Evolutionary conservation across 2,797 vertebrate genomes (phyloP), one percentile per base, ranked within the genome.

Genomic region (Choloepus didactylus): DNA sequence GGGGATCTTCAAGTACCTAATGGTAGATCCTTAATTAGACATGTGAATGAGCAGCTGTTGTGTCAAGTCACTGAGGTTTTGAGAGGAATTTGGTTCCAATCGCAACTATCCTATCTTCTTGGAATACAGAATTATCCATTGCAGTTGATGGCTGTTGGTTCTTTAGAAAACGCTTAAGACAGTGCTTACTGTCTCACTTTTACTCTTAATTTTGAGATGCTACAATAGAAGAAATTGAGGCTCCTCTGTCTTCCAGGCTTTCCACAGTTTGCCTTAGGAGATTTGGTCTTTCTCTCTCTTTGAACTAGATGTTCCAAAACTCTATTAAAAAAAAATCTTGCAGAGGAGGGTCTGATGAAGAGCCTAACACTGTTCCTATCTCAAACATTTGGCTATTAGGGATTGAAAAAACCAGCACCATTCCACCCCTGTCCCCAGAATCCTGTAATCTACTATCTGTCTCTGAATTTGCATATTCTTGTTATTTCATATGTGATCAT

Each of bases 181-280:
- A 62, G 12, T 49, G 19, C 82, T 86, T 60, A 86, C 6, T 87
- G 16, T 64, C 25, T 91, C 18, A 72, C 44, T 56, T 44, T 18
- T 75, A 12, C 54, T 82, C 75, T 94, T 23, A 56, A 1, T 76
- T 82, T 76, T 93, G 75, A 89, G 89, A 86, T 77, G 27, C 73
- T 89, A 41, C 86, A 44, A 9, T 92, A 88, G 21, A 66, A 91
- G 73, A 35, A 3, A 89, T 69, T 25, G 6, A 89, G 60, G 38
- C 31, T 87, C 73, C 23, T 81, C 19, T 84, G 56, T 70, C 76
- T 79, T 87, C 38, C 14, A 72, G 18, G 41, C 4, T 44, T 44
- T 44, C 41, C 41, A 44, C 41, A 44, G 41, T 44, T 44, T 44
- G 4, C 3, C 41, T 44, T 44, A 44, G 41, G 41, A 44, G 41